phyloP scores from a whole-genome alignment of 2,797 vertebrate species.

The Xiphophorus birchmanni region DNA sequence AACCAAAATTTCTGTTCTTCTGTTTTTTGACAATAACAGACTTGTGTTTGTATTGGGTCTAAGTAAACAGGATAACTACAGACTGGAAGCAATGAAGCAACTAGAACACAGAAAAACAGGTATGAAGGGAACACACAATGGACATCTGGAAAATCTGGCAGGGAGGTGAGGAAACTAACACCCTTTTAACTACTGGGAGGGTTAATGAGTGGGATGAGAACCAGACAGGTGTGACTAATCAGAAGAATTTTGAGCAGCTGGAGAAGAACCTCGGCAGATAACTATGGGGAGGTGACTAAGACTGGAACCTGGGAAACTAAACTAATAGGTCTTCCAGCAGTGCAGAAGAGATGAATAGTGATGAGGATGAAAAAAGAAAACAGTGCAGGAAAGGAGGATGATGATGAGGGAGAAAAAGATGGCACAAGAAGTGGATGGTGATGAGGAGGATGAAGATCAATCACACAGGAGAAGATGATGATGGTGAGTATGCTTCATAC shows the following conservation, averaged over 20 bases:
- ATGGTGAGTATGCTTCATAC: not conserved
- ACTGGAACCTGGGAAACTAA: not conserved
- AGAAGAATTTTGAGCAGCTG: not conserved
- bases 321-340: not conserved
- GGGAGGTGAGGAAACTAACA: not conserved
- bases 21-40: not conserved
- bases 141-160: not conserved
- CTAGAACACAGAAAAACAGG: not conserved
- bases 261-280: not conserved
- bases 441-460: not conserved
- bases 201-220: not conserved
- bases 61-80: not conserved
- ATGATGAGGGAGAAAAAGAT: not conserved
- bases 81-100: not conserved
- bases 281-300: not conserved
- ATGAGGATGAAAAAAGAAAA: not conserved
- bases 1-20: not conserved
- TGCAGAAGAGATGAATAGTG: not conserved
- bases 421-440: not conserved
- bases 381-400: not conserved
- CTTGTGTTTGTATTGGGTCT: not conserved
- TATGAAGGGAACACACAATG: not conserved
- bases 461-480: not conserved
- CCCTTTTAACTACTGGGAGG: not conserved
- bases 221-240: conserved; percentile 2